Base-by-base conservation (phyloP, 2,113 vertebrate genomes). In the Myrmecophaga tridactyla region DNA sequence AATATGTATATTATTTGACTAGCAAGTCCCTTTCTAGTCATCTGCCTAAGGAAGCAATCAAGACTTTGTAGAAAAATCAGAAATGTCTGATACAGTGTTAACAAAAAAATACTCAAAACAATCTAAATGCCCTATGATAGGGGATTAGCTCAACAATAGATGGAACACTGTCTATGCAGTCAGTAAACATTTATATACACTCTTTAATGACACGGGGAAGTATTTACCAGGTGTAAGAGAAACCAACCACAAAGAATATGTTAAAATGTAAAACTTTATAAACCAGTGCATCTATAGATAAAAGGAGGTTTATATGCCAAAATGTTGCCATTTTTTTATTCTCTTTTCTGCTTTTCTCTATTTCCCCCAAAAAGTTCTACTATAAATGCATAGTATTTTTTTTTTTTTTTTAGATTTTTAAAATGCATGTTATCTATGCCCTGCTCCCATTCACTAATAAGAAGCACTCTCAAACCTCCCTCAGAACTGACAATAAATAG, bases 81-180 rank as follows among this genome's bases (percentile, higher is more conserved):
- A 93, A 36, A 82, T 82, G 13, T n/a, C 76, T 65, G 82, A 70
- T 86, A 39, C 20, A 88, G 4, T 69, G 72, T 20, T 87, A 92
- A 83, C 15, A 93, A 51, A 93, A 92, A 56, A 96, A 82, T 93
- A 77, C 46, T 93, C 81, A 18, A 62, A 73, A 83, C 29, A 90
- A 81, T n/a, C 15, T 43, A 91, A 86, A 93, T 51, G 34, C 11
- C 25, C 76, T 62, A n/a, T 2, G 62, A 56, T 7, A 93, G 43
- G 34, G 6, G 36, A 67, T 39, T 41, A 94, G 25, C 53, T 75
- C 96, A 95, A 82, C 10, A 15, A 60, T 2, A 92, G 34, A 85
- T 53, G 7, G 31, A 88, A 91, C 20, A 82, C 1, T 89, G 21
- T 94, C 80, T 48, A 70, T 51, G n/a, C 8, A 90, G 65, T 10